A percentile compares a stretch with the other conserved stretches of the same genome.
Conservation (phyloP, 2,797 vertebrate genomes). For the Acrocephalus scirpaceus region DNA sequence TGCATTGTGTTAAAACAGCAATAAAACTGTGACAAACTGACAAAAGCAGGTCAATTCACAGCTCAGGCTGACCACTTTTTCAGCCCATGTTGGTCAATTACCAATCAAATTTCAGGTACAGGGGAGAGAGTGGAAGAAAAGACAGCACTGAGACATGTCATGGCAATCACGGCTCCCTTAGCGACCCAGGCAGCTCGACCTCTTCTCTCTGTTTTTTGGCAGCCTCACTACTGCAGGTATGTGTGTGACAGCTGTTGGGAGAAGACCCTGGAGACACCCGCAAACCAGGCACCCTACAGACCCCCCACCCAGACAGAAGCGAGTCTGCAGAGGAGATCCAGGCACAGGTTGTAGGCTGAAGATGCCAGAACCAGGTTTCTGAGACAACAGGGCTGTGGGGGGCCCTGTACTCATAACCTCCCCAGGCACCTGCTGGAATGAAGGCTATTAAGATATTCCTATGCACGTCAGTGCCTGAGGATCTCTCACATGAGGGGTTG, state of each 20-base stretch:
- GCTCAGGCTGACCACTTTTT: constrained; percentile 33
- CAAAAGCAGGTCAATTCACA: constrained; percentile 64
- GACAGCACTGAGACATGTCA: background rate
- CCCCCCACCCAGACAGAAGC: rapidly evolving
- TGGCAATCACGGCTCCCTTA: rapidly evolving
- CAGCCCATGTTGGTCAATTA: constrained; percentile 34
- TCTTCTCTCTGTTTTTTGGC: background rate
- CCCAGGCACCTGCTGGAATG: too few relatives aligned
- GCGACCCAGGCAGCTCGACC: background rate
- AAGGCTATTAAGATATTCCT: background rate
- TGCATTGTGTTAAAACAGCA: background rate
- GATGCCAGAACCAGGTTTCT: background rate
- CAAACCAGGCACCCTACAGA: background rate
- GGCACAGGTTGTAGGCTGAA: background rate
- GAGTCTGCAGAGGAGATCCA: background rate
- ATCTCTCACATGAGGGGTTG: background rate
- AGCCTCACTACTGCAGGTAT: background rate
- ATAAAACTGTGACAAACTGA: constrained; percentile 50
- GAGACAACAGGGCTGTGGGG: background rate
- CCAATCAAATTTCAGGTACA: constrained; percentile 29
- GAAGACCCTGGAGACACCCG: background rate
- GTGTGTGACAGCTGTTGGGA: background rate
- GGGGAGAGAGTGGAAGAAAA: background rate
- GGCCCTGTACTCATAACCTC: background rate
- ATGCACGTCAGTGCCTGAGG: background rate